These are phyloP conservation scores for Lucinisca nassula DNA, from an alignment of 2,888 invertebrate species.

Conservation along the genomic window DNA sequence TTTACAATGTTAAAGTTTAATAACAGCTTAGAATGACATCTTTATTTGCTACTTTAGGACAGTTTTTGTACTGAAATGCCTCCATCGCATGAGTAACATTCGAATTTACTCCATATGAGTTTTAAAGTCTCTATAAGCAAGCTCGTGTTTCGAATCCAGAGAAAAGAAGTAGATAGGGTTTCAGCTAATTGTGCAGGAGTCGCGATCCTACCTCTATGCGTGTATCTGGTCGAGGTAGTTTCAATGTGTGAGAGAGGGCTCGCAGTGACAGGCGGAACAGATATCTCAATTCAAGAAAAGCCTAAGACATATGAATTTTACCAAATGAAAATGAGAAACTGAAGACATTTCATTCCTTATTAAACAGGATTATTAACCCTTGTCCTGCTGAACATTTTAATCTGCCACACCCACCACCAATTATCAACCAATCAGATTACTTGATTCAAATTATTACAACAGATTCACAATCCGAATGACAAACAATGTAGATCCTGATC, in stretches of 20 bases:
- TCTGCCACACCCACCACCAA: too few relatives aligned
- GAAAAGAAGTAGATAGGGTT: background rate
- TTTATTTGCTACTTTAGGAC: background rate
- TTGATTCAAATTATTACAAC: too few relatives aligned
- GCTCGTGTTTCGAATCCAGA: background rate
- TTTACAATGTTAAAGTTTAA: slow-evolving; percentile 10
- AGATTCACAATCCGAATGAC: too few relatives aligned
- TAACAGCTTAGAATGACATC: background rate
- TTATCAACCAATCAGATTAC: too few relatives aligned
- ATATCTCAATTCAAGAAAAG: slow-evolving; percentile 26
- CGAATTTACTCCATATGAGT: background rate
- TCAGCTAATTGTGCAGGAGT: background rate
- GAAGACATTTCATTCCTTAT: too few relatives aligned
- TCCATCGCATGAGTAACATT: background rate
- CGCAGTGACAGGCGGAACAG: slow-evolving; percentile 44
- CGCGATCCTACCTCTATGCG: slow-evolving; percentile 6
- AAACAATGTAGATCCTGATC: too few relatives aligned
- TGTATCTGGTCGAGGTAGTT: slow-evolving; percentile 42
- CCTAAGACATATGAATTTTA: too few relatives aligned
- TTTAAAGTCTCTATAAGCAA: background rate
- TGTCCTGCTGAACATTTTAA: too few relatives aligned
- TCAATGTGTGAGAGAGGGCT: slow-evolving; percentile 32
- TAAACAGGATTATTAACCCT: too few relatives aligned
- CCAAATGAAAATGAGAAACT: slow-evolving; percentile 6
- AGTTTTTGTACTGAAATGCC: slow-evolving; percentile 3